Evolutionary conservation across 2,797 vertebrate species (phyloP), one percentile per base, ranked within the genome.

Genomic region (Sternotherus odoratus): DNA sequence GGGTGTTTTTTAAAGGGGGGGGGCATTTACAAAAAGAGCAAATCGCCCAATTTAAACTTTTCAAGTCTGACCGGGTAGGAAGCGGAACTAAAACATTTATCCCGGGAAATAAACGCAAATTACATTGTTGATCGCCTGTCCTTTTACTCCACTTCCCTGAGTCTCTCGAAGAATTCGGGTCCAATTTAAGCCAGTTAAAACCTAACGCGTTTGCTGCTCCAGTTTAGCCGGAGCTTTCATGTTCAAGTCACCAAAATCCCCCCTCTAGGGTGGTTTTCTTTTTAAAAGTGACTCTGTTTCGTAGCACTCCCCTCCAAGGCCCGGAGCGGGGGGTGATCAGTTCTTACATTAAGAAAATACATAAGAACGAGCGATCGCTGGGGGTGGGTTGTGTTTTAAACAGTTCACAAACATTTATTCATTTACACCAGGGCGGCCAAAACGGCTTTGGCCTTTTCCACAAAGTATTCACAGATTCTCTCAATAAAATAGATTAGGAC

Each of bases 321-420:
- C 93, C 87, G 84, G n/a, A 24, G 21, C 79, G 87, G 0, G 17
- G 86, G 48, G 12, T 91, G 92, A 86, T 78, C 54, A 72, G 80
- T 54, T 92, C 89, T 79, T 79, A 86, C 86, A n/a, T 78, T 85
- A 92, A 96, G 87, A 82, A 88, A 88, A 91, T 60, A 77, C 88
- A 85, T 86, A 94, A 96, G 93, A 94, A 94, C 92, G 96, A 83
- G 84, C 95, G 86, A 94, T 96, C 3, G 86, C 85, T 91, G 79
- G 90, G 82, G 93, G n/a, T n/a, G n/a, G 89, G 46, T 79, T 79
- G 51, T 39, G 36, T 96, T 96, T 63, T 92, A 91, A 96, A 93
- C 96, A 98, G 98, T 97, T 99, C 99, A 99, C 98, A 98, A 98
- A 99, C 99, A 99, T 99, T 99, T 99, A 99, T 99, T 99, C 98